These are phyloP conservation scores for Agelaius tricolor DNA, from an alignment of 2,113 vertebrate genomes.

Conservation along the genomic window DNA sequence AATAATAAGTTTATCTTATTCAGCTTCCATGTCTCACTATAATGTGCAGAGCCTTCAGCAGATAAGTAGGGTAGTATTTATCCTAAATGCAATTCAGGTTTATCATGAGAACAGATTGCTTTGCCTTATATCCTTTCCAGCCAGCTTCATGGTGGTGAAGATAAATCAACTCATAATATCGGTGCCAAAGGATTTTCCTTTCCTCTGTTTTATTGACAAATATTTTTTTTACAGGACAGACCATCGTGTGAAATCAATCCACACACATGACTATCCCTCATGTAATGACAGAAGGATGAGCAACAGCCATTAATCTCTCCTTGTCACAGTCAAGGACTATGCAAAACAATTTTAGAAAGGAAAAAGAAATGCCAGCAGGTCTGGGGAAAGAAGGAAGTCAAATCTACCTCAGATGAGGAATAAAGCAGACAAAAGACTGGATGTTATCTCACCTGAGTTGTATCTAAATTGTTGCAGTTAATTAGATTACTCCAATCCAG, in stretches of 20 bases:
- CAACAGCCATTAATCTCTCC: constrained; percentile 25
- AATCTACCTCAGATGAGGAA: neutral
- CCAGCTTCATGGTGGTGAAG: neutral
- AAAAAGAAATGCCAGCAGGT: neutral
- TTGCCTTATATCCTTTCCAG: constrained; percentile 5
- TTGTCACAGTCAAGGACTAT: constrained; percentile 22
- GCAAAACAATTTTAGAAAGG: neutral
- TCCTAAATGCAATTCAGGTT: constrained; percentile 10
- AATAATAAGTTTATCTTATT: neutral
- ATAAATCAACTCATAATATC: constrained; percentile 31
- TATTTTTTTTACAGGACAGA: constrained; percentile 32
- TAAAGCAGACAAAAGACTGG: neutral
- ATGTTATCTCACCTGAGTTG: neutral
- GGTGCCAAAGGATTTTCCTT: constrained; percentile 36
- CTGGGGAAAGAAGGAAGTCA: neutral
- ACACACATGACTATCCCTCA: neutral
- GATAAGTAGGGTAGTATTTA: constrained; percentile 18
- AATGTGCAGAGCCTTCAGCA: constrained; percentile 7
- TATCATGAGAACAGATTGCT: constrained; percentile 40
- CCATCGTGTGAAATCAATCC: constrained; percentile 17
- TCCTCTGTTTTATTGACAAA: constrained; percentile 53
- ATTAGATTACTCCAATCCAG: neutral
- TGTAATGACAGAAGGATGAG: neutral
- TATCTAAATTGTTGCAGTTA: neutral
- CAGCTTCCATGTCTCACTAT: neutral